These are phyloP conservation scores for Mustelus asterias DNA, from an alignment of 2,113 vertebrate species.

Conservation along the genomic window DNA sequence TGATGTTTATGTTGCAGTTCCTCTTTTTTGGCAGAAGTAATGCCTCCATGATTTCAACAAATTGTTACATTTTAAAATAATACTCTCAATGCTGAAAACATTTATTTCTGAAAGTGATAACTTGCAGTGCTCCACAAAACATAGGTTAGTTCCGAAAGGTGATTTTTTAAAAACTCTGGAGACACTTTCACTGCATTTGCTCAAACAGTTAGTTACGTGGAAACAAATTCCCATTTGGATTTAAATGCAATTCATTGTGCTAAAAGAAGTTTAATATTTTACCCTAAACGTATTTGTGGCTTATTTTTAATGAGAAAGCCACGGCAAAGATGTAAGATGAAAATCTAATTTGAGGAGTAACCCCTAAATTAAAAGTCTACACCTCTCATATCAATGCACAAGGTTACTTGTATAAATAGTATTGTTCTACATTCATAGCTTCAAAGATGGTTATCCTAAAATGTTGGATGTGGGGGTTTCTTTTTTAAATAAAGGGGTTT, in stretches of 20 bases:
- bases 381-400: background rate
- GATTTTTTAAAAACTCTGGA: background rate
- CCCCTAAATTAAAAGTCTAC: background rate
- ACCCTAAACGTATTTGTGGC: background rate
- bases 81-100: background rate
- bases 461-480: background rate
- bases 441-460: background rate
- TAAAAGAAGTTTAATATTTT: background rate
- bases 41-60: background rate
- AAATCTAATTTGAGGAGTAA: background rate
- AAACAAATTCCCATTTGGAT: background rate
- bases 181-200: background rate
- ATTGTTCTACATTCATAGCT: background rate
- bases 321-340: background rate
- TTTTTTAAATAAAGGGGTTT: background rate
- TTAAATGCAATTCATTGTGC: background rate
- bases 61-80: background rate
- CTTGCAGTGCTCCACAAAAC: background rate
- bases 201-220: background rate
- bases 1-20: background rate
- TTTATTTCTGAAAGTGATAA: background rate
- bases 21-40: slow-evolving; percentile 23
- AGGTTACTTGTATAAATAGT: background rate
- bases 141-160: background rate
- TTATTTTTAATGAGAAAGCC: background rate